Evolutionary conservation across 2,113 vertebrate genomes (phyloP).

Genomic region (Corythornis madagascariensis): DNA sequence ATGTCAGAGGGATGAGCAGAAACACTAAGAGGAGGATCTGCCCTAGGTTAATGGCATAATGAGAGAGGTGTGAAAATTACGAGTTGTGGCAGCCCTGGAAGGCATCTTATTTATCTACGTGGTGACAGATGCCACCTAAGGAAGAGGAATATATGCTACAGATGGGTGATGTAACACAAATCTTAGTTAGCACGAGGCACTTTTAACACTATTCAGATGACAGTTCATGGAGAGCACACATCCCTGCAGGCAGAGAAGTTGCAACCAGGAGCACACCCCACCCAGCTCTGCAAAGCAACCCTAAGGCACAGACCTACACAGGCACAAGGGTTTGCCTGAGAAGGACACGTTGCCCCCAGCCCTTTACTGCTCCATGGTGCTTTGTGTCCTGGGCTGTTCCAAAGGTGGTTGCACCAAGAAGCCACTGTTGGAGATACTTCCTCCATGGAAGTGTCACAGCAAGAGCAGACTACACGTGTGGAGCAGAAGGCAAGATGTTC

Average conservation of each 20-base stretch:
- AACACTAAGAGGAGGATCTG: constrained; percentile 1
- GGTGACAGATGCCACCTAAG: constrained; percentile 40
- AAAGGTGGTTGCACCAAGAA: neutral
- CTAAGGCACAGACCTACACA: neutral
- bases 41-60: neutral
- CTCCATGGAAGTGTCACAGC: neutral
- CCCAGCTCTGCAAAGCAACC: neutral
- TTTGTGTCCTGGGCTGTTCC: neutral
- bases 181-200: neutral
- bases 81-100: neutral
- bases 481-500: neutral
- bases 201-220: neutral
- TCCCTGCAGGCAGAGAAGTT: constrained; percentile 12
- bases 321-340: neutral
- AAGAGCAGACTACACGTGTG: no score
- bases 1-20: constrained; percentile 31
- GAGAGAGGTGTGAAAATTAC: constrained; percentile 32
- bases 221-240: neutral
- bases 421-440: neutral
- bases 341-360: neutral
- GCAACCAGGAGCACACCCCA: neutral
- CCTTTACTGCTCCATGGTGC: neutral
- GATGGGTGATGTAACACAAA: neutral
- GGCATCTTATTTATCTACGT: neutral
- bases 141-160: neutral